These are phyloP conservation scores for Oreotragus oreotragus DNA, from an alignment of 2,113 vertebrate genomes.

Conservation along the genomic window DNA sequence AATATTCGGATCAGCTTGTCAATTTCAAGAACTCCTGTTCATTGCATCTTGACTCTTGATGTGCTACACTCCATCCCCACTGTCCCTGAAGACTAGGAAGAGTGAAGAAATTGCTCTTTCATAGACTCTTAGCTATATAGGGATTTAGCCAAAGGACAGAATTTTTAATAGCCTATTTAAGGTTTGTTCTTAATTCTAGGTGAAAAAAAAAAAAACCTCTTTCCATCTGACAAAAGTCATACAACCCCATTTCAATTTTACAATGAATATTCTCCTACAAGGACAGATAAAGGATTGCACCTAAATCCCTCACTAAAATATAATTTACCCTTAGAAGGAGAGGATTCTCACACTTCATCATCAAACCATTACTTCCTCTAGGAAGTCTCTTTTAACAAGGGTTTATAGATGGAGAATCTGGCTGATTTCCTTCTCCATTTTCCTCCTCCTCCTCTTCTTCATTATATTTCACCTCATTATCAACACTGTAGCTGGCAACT, in stretches of 20 bases:
- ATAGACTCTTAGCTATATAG: neutral
- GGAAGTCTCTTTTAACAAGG: neutral
- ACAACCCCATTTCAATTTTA: slow-evolving; percentile 7
- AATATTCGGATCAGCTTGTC: neutral
- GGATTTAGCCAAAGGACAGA: neutral
- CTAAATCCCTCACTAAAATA: neutral
- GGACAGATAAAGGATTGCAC: neutral
- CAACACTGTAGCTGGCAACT: neutral
- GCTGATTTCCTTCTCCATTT: neutral
- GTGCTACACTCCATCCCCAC: neutral
- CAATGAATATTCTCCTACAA: neutral
- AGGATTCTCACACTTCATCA: neutral
- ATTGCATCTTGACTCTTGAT: neutral
- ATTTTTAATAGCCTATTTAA: slow-evolving; percentile 13
- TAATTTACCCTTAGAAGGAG: neutral
- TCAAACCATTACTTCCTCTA: neutral
- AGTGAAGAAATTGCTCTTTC: neutral
- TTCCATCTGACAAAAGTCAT: neutral
- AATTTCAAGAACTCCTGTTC: neutral
- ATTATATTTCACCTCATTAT: neutral
- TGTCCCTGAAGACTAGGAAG: neutral
- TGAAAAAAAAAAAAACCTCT: neutral
- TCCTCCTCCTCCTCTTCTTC: neutral
- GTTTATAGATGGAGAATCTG: neutral
- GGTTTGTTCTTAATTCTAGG: neutral